phyloP scores from a whole-genome alignment of 1,140 invertebrate species.

The Laupala kohalensis region DNA sequence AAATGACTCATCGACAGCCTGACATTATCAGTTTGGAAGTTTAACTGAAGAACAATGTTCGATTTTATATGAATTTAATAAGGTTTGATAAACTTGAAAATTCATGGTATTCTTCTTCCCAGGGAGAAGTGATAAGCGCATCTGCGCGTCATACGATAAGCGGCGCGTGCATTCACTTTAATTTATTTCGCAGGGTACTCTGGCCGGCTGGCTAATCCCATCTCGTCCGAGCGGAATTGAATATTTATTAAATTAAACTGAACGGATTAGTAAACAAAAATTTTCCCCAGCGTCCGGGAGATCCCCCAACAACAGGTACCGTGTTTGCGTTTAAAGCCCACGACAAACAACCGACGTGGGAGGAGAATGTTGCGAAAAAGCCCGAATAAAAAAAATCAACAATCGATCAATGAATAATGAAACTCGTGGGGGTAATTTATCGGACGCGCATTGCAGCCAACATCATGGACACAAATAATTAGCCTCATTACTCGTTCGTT shows the following conservation, averaged over 20 bases:
- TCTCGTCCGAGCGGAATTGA: background rate
- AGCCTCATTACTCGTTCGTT: background rate
- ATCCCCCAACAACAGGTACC: background rate
- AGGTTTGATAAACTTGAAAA: too few species aligned
- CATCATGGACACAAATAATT: background rate
- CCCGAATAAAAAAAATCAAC: background rate
- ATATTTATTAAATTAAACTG: background rate
- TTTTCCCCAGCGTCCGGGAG: background rate
- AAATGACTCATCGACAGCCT: too few species aligned
- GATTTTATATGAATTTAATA: background rate
- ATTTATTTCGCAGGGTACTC: background rate
- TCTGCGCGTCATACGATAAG: background rate
- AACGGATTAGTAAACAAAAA: background rate
- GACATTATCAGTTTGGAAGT: too few species aligned
- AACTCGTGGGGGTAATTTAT: background rate
- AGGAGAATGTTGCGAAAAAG: background rate
- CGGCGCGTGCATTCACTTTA: background rate
- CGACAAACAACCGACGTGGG: background rate
- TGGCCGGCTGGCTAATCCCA: background rate
- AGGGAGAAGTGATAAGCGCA: background rate
- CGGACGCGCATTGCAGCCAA: background rate
- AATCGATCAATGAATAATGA: background rate
- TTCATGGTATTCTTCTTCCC: background rate
- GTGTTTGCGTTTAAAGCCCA: background rate
- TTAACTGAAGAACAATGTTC: background rate